Percentiles rank a stretch among this genome's conserved stretches.
These are phyloP conservation scores for Podabrus alpinus DNA, from an alignment of 2,888 invertebrate genomes.

Conservation along the genomic window DNA sequence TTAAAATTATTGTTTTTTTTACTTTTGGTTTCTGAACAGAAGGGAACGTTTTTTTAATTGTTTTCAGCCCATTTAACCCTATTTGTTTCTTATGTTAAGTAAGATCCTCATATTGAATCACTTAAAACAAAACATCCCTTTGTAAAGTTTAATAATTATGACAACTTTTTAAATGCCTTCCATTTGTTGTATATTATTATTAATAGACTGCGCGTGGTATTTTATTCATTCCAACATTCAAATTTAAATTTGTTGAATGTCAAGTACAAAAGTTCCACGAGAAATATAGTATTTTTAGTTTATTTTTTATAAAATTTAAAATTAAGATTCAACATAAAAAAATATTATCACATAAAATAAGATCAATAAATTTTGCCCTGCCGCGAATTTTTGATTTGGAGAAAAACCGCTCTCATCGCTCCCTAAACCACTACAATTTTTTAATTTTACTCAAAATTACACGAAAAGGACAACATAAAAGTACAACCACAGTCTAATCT, in stretches of 20 bases:
- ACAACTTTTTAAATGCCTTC: not conserved
- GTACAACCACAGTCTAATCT: not conserved
- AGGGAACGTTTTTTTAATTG: no score
- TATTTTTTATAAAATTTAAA: not conserved
- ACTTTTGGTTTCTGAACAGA: no score
- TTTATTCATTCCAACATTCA: not conserved
- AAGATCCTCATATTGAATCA: no score
- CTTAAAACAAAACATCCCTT: no score
- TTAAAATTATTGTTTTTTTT: no score
- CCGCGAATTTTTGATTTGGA: not conserved
- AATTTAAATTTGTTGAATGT: not conserved
- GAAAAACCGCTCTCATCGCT: not conserved
- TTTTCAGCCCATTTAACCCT: no score
- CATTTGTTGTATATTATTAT: not conserved
- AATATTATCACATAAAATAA: not conserved
- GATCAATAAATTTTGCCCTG: not conserved
- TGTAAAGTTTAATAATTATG: no score
- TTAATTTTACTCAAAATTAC: not conserved
- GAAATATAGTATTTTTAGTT: not conserved
- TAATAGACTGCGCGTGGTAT: not conserved
- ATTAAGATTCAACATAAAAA: not conserved
- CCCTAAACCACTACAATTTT: not conserved
- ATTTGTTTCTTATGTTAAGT: no score
- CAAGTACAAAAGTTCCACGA: not conserved
- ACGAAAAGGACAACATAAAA: not conserved